Conservation (phyloP, 1,140 invertebrate species). For the Drosophila sproati region DNA sequence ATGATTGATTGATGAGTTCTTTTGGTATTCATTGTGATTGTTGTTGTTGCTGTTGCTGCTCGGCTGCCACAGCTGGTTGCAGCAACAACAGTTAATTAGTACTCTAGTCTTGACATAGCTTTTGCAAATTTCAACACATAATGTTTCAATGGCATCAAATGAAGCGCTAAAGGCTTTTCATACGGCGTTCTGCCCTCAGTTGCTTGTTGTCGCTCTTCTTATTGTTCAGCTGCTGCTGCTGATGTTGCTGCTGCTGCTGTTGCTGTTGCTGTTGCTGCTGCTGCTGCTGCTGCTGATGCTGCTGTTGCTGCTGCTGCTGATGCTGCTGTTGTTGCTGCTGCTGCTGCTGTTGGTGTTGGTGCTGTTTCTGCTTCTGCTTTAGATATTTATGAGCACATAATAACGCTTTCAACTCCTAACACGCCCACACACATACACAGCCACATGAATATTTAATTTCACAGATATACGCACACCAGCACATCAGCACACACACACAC, state of each 20-base stretch:
- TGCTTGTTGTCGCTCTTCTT: no score
- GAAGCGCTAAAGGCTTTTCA: neutral
- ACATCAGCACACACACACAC: no score
- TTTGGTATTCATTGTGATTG: constrained; percentile 35
- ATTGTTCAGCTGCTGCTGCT: no score
- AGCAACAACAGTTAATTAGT: constrained; percentile 45
- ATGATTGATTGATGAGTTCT: constrained; percentile 75
- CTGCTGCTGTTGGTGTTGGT: neutral
- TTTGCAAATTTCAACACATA: constrained; percentile 36
- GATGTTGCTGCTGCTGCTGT: no score
- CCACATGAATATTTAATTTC: constrained; percentile 42
- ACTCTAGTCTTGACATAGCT: constrained; percentile 24
- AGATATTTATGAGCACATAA: constrained; percentile 65
- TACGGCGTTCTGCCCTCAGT: neutral
- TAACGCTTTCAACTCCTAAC: constrained; percentile 63
- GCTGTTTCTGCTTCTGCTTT: neutral
- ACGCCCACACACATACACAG: constrained; percentile 1
- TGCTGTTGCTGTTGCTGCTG: no score
- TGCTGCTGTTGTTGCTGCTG: neutral
- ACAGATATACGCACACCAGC: neutral
- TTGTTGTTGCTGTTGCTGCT: constrained; percentile 8
- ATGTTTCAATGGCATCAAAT: constrained; percentile 17
- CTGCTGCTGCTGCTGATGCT: neutral
- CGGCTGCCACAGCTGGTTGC: constrained; percentile 16
- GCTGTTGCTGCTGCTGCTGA: neutral